Base-by-base conservation (phyloP, 53 echinoderm and acorn worm species). In the Pentamera pediparva region DNA sequence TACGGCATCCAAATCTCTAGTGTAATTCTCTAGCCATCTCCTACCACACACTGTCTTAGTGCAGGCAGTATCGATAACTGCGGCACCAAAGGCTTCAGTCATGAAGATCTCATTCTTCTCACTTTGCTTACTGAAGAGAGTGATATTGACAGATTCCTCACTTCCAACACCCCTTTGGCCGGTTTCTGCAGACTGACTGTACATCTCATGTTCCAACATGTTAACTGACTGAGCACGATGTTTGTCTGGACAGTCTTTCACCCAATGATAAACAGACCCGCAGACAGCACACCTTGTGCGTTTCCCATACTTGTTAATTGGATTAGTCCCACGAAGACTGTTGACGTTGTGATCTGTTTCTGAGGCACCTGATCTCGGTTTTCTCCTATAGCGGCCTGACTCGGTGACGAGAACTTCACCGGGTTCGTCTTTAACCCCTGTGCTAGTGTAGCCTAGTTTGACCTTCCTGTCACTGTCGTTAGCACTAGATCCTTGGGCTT, bases 1-100 rank as follows among this genome's bases (percentile, higher is more conserved):
- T 7, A 29, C n/a, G 13, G 18, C 35, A 6, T 35, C 12, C 25
- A 33, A 27, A 13, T 62, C 25, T 26, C 21, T 19, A 24, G 17
- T 30, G 25, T 49, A 48, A 25, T 48, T 53, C 24, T 28, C 50
- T 15, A 71, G 25, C 71, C 71, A 71, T 11, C 3, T 30, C 51
- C 47, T 43, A 6, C 70, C 70, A 70, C 70, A 70, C 3, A 71
- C 71, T 29, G 71, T 71, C 34, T 71, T 71, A 18, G 71, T 71
- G 29, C 71, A 71, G 26, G 71, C 71, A 5, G 50, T 50, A 50
- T 71, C 71, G 5, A 48, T 48, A 18, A 70, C 53, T 3, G 71
- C 71, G 15, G 63, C 35, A 18, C 63, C 63, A 37, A 62, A 62
- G 17, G 63, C 63, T 20, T 62, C 63, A 15, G 37, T 62, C 63